Percentiles rank a stretch among this genome's conserved stretches.
phyloP scores from a whole-genome alignment of 1,140 invertebrate species.

The Coptotermes formosanus region DNA sequence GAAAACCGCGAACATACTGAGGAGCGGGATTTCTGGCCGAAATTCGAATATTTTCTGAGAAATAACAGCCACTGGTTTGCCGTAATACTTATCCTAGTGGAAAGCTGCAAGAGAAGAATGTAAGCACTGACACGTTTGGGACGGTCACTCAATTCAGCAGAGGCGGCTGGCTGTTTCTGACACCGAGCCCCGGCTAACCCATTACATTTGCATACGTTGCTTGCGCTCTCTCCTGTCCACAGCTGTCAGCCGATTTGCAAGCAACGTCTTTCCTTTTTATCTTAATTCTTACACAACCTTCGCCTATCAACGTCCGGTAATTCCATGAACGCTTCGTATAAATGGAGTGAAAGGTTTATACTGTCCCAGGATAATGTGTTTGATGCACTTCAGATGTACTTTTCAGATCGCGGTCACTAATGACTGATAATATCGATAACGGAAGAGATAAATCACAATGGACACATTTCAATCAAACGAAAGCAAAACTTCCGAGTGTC shows the following conservation, averaged over 20 bases:
- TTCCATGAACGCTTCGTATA: not conserved
- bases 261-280: not conserved
- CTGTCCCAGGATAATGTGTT: not conserved
- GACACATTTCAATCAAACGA: not conserved
- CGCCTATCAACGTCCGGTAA: not conserved
- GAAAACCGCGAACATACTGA: no score
- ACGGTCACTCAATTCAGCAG: not conserved
- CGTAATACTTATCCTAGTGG: not conserved
- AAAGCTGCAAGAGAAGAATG: not conserved
- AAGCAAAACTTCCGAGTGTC: not conserved
- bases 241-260: not conserved
- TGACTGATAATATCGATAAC: not conserved
- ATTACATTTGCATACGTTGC: not conserved
- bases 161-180: not conserved
- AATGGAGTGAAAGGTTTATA: not conserved
- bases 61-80: no score
- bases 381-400: not conserved
- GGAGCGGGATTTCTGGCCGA: no score
- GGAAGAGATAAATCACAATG: not conserved
- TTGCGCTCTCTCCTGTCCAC: not conserved
- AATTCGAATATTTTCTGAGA: no score
- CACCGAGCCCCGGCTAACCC: not conserved
- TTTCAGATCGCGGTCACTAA: not conserved
- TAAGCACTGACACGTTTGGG: not conserved
- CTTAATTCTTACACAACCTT: not conserved